Percentiles rank a stretch among this genome's conserved stretches.
These are phyloP conservation scores for Scartelaos histophorus DNA, from an alignment of 2,113 vertebrate species.

Conservation along the genomic window DNA sequence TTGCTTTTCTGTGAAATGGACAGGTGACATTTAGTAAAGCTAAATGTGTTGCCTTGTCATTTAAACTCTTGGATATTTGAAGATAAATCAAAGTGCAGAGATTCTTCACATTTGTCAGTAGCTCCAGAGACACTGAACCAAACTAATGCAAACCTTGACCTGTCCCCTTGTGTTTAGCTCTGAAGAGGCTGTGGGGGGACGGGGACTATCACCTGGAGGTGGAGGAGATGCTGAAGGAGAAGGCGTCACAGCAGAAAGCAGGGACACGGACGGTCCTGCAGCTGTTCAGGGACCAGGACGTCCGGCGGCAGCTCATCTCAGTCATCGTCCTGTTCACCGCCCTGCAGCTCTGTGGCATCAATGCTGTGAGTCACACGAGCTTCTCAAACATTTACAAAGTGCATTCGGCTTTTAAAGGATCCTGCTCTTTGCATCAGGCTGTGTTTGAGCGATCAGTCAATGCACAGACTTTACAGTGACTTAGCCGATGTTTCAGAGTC, in stretches of 20 bases:
- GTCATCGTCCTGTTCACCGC: slow-evolving; percentile 60
- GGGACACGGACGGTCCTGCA: slow-evolving; percentile 62
- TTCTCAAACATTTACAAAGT: background rate
- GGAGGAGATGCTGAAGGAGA: slow-evolving; percentile 81
- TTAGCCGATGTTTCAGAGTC: too few relatives aligned
- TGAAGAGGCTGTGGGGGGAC: slow-evolving; percentile 77
- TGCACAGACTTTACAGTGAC: background rate
- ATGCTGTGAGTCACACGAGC: slow-evolving; percentile 72
- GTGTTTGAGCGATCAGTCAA: background rate
- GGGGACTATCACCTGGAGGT: slow-evolving; percentile 73
- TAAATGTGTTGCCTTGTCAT: too few relatives aligned
- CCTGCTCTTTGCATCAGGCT: background rate
- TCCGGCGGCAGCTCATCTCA: slow-evolving; percentile 78
- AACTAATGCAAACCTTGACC: background rate
- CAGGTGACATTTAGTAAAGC: too few relatives aligned
- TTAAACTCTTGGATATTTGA: too few relatives aligned
- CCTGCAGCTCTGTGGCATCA: slow-evolving; percentile 83
- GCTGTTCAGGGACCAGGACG: slow-evolving; percentile 64
- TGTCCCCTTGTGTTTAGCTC: slow-evolving; percentile 59
- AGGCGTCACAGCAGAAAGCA: slow-evolving; percentile 12
- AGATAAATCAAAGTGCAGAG: too few relatives aligned
- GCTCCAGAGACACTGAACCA: background rate
- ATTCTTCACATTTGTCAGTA: too few relatives aligned
- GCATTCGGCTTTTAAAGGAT: background rate
- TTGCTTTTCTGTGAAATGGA: too few relatives aligned